Evolutionary conservation across 1,140 invertebrate genomes (phyloP).

Genomic region (Micrasema minimum): DNA sequence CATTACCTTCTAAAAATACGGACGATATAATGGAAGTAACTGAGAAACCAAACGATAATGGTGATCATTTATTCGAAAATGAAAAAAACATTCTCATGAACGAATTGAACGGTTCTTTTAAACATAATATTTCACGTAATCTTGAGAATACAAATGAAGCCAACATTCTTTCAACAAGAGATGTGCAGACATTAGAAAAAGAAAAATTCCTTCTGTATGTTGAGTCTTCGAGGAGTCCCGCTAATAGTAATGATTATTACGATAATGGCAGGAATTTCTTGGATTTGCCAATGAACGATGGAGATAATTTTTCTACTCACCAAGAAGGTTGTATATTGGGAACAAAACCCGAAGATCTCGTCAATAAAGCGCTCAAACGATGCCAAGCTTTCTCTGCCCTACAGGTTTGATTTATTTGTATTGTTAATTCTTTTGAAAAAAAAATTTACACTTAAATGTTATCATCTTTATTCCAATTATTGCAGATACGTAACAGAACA

Average conservation of each 20-base stretch:
- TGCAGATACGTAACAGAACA: too few relatives aligned
- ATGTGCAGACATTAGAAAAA: too few relatives aligned
- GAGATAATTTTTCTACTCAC: constrained; percentile 1
- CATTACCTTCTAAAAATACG: neutral
- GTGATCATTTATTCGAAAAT: constrained; percentile 16
- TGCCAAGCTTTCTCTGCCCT: constrained; percentile 66
- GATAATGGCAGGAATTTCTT: neutral
- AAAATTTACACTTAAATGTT: too few relatives aligned
- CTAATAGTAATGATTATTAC: neutral
- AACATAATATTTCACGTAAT: too few relatives aligned
- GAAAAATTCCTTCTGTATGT: neutral
- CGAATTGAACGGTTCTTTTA: neutral
- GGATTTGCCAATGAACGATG: neutral
- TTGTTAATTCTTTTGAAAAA: too few relatives aligned
- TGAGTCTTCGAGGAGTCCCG: neutral
- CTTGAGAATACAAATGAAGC: neutral
- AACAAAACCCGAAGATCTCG: constrained; percentile 40
- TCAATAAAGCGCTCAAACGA: constrained; percentile 59
- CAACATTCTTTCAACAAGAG: neutral
- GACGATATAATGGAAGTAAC: too few relatives aligned
- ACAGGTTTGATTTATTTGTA: constrained; percentile 55
- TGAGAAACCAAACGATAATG: neutral
- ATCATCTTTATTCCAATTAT: too few relatives aligned
- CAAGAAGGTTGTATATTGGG: constrained; percentile 43
- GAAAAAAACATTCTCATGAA: constrained; percentile 18